Conservation (phyloP, 64 coral and sea anemone genomes). For the Stichodactyla mertensii region DNA sequence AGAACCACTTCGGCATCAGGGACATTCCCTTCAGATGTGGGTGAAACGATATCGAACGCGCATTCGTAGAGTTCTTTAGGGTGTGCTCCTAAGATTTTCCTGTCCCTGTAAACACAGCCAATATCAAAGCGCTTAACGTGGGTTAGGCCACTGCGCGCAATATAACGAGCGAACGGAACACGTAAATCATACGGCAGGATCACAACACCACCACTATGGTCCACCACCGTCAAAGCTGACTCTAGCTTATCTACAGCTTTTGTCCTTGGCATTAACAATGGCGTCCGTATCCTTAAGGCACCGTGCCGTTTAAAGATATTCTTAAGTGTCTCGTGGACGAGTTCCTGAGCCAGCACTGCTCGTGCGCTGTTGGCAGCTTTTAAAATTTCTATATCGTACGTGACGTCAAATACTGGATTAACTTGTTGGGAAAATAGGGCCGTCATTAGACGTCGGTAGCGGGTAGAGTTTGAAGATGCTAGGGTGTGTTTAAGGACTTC, state of each 20-base stretch:
- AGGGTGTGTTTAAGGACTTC: slow-evolving; percentile 72
- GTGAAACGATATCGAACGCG: slow-evolving; percentile 82
- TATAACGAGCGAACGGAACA: slow-evolving; percentile 84
- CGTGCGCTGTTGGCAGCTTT: slow-evolving; percentile 27
- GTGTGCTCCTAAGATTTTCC: slow-evolving; percentile 64
- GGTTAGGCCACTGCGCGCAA: slow-evolving; percentile 52
- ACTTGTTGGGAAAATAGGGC: slow-evolving; percentile 77
- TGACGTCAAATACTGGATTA: slow-evolving; percentile 54
- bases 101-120: slow-evolving; percentile 83
- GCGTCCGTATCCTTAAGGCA: slow-evolving; percentile 58
- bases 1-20: slow-evolving; percentile 83
- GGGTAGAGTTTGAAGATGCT: slow-evolving; percentile 64
- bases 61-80: slow-evolving; percentile 88
- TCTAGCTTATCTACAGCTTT: slow-evolving; percentile 66
- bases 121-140: slow-evolving; percentile 79
- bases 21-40: slow-evolving; percentile 64
- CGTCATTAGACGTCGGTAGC: slow-evolving; percentile 73
- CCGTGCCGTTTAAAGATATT: slow-evolving; percentile 70
- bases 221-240: slow-evolving; percentile 63
- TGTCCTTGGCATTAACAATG: slow-evolving; percentile 65
- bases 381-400: slow-evolving; percentile 75
- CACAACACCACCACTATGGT: slow-evolving; percentile 80
- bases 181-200: slow-evolving; percentile 80
- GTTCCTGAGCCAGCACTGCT: slow-evolving; percentile 50
- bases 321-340: slow-evolving; percentile 65